Base-by-base conservation (phyloP, 2,113 vertebrate genomes). In the Murina feae region DNA sequence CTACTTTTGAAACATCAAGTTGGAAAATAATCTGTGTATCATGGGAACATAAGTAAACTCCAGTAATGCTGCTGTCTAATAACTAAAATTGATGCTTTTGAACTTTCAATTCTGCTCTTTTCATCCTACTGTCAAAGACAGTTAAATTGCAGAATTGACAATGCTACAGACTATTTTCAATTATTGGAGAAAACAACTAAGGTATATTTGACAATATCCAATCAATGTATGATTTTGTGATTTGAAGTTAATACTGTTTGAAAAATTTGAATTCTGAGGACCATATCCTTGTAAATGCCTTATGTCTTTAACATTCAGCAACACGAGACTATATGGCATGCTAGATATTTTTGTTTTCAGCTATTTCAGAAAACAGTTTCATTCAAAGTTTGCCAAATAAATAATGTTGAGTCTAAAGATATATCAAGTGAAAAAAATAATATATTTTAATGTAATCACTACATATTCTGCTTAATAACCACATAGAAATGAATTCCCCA, bases 281-380 rank as follows among this genome's bases (percentile, higher is more conserved):
- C 42, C 3, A 21, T 39, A 20, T 82, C 12, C 8, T 86, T 18
- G 10, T 83, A 71, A 80, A 23, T 13, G 79, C 32, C 16, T 20
- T 69, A 17, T 16, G 8, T 79, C 18, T 47, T 90, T 80, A 78
- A 25, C 1, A 71, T 60, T 89, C 44, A 76, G 23, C 8, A 84
- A 49, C 5, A 95, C 63, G 97, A 68, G 51, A 25, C 9, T 58
- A 23, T 81, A 44, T 63, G 28, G 4, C 39, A 44, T 63, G 35
- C 35, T 81, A 28, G 18, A 68, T 69, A 86, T 47, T 82, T 89
- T 93, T 39, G 92, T 86, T 93, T 85, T 63, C 71, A 92, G 78
- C 28, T 74, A 47, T 69, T 91, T 96, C 37, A 88, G 14, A 94
- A 96, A 60, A 71, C 39, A 90, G 5, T 17, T 86, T 37, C 23